A percentile compares a stretch with the other conserved stretches of the same genome.
phyloP scores from a whole-genome alignment of 2,797 vertebrate species.

The Platyrinchus mystaceus region DNA sequence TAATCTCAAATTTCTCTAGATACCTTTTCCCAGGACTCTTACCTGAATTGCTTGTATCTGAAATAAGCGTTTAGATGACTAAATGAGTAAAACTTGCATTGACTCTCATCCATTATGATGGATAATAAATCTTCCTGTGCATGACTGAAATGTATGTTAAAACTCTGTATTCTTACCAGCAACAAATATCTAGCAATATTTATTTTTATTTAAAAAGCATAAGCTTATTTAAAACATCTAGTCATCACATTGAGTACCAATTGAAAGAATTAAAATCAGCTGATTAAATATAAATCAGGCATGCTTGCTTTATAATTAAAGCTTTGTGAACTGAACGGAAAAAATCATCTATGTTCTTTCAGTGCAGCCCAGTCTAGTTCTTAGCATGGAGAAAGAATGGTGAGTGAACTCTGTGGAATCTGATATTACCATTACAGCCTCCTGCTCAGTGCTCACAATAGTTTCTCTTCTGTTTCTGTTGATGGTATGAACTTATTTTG shows the following conservation, averaged over 20 bases:
- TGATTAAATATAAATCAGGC: not conserved
- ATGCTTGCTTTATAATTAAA: not conserved
- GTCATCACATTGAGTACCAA: not conserved
- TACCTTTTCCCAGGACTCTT: not conserved
- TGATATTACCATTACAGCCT: not conserved
- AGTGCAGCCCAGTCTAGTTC: not conserved
- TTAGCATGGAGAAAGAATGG: not conserved
- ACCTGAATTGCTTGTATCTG: not conserved
- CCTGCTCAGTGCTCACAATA: not conserved
- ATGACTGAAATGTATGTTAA: not conserved
- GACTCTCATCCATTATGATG: not conserved
- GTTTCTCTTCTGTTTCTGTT: not conserved
- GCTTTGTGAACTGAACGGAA: not conserved
- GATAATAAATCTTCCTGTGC: not conserved
- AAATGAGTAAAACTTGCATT: not conserved
- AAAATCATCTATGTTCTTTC: not conserved
- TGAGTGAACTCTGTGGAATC: not conserved
- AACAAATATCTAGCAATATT: not conserved
- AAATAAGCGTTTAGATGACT: not conserved
- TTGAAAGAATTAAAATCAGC: not conserved
- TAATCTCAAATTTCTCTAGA: not conserved
- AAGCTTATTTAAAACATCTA: not conserved
- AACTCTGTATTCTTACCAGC: not conserved
- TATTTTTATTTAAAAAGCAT: not conserved
- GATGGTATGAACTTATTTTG: not conserved